Percentiles rank a stretch among this genome's conserved stretches.
These are phyloP conservation scores for Aethina tumida DNA, from an alignment of 1,140 invertebrate genomes.

Conservation along the genomic window DNA sequence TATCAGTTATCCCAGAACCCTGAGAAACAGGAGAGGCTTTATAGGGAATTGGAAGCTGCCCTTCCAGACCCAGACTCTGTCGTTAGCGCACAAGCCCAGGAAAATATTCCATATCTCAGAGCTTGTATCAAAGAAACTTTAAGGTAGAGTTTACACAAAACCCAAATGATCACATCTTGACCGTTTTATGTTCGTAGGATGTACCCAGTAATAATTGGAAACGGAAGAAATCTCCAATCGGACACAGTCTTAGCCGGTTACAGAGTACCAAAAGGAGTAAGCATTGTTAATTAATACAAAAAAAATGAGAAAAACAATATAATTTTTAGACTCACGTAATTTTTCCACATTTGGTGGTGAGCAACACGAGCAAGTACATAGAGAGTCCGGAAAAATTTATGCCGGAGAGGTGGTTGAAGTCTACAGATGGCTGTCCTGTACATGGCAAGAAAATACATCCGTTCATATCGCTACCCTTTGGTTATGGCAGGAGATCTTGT, in stretches of 20 bases:
- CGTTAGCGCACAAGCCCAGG: constrained; percentile 54
- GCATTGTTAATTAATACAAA: constrained; percentile 16
- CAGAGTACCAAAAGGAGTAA: constrained; percentile 78
- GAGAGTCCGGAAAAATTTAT: constrained; percentile 51
- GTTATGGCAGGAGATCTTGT: constrained; percentile 73
- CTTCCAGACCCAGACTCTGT: constrained; percentile 43
- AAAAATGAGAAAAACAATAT: constrained; percentile 8
- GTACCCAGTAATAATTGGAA: constrained; percentile 80
- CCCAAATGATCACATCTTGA: not conserved
- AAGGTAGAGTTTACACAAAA: constrained; percentile 45
- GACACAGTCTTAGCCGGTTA: constrained; percentile 74
- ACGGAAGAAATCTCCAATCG: constrained; percentile 67
- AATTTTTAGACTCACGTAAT: constrained; percentile 63
- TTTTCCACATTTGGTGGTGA: constrained; percentile 72
- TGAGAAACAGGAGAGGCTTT: constrained; percentile 61
- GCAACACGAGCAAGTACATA: constrained; percentile 65
- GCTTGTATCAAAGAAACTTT: constrained; percentile 86
- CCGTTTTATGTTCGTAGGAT: constrained; percentile 46
- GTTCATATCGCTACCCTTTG: constrained; percentile 72
- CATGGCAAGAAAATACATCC: constrained; percentile 46
- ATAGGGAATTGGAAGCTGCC: constrained; percentile 55
- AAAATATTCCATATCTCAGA: constrained; percentile 67
- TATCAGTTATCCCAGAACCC: constrained; percentile 69
- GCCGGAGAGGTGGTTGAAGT: constrained; percentile 68
- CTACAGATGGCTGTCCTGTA: constrained; percentile 18